These are phyloP conservation scores for Drosophila paracracens DNA, from an alignment of 2,888 invertebrate genomes.

Conservation along the genomic window DNA sequence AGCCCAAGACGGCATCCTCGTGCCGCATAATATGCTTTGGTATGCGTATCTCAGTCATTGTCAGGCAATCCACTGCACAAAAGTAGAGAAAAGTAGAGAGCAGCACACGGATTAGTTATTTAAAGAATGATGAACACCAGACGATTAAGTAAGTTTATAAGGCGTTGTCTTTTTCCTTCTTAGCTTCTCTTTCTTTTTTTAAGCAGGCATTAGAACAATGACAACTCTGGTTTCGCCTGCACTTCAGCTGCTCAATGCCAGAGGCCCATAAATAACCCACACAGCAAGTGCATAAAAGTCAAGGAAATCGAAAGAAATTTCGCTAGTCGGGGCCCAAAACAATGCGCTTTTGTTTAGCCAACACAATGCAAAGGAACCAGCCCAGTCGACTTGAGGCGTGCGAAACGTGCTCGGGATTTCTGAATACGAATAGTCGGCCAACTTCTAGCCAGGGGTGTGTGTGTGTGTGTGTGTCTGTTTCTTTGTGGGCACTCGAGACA, in stretches of 20 bases:
- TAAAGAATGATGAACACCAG: slow-evolving; percentile 18
- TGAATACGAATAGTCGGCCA: slow-evolving; percentile 24
- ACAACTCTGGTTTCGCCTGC: slow-evolving; percentile 11
- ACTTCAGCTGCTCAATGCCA: slow-evolving; percentile 55
- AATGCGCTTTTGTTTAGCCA: slow-evolving; percentile 78
- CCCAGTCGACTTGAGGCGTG: slow-evolving; percentile 67
- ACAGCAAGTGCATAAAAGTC: slow-evolving; percentile 80
- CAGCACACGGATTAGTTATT: slow-evolving; percentile 28
- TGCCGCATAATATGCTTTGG: slow-evolving; percentile 93
- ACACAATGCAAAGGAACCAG: slow-evolving; percentile 53
- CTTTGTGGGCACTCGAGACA: slow-evolving; percentile 47
- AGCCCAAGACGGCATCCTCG: slow-evolving; percentile 91
- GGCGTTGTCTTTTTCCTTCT: slow-evolving; percentile 18
- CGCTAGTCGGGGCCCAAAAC: slow-evolving; percentile 54
- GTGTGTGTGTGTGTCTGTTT: background rate
- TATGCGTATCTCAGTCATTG: slow-evolving; percentile 91
- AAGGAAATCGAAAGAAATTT: slow-evolving; percentile 77
- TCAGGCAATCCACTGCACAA: slow-evolving; percentile 86
- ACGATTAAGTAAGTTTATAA: slow-evolving; percentile 46
- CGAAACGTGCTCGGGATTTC: slow-evolving; percentile 61
- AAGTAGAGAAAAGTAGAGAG: background rate
- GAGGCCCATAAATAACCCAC: slow-evolving; percentile 74
- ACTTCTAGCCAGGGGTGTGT: slow-evolving; percentile 8
- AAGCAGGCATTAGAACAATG: slow-evolving; percentile 48
- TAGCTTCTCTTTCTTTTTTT: slow-evolving; percentile 10